phyloP scores from a whole-genome alignment of 1,140 invertebrate species.

The Drosophila ananassae region DNA sequence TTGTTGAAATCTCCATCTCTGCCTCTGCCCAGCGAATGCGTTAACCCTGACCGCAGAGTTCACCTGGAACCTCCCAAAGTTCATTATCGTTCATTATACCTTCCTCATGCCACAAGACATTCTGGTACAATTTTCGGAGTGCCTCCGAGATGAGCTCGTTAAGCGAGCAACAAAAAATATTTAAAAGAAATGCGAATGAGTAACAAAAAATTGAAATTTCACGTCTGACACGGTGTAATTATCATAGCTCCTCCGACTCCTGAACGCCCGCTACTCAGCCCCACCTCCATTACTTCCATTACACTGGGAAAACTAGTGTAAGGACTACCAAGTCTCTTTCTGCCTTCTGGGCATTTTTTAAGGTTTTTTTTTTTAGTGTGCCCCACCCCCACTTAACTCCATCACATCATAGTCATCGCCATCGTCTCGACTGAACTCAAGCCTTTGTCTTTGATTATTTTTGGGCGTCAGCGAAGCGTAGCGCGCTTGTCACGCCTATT shows the following conservation, averaged over 20 bases:
- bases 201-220: constrained; percentile 54
- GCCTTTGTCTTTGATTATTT: constrained; percentile 82
- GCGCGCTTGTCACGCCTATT: constrained; percentile 82
- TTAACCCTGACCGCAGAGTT: constrained; percentile 37
- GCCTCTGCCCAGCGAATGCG: constrained; percentile 1
- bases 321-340: too few relatives aligned
- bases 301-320: constrained; percentile 6
- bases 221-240: constrained; percentile 71
- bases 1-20: constrained; percentile 14
- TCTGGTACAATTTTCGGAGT: constrained; percentile 56
- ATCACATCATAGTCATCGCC: constrained; percentile 67
- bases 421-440: constrained; percentile 31
- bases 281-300: constrained; percentile 21
- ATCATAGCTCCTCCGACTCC: constrained; percentile 53
- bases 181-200: constrained; percentile 44
- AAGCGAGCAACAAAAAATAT: constrained; percentile 38
- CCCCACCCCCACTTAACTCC: constrained; percentile 11
- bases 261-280: constrained; percentile 45
- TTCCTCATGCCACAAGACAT: constrained; percentile 45
- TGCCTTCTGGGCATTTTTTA: not conserved
- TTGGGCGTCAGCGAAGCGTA: constrained; percentile 76
- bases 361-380: constrained; percentile 4
- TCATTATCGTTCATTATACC: constrained; percentile 77
- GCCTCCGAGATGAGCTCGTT: constrained; percentile 62
- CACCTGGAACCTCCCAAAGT: constrained; percentile 53